Conservation (phyloP, 2,113 vertebrate species). For the Helogale parvula region DNA sequence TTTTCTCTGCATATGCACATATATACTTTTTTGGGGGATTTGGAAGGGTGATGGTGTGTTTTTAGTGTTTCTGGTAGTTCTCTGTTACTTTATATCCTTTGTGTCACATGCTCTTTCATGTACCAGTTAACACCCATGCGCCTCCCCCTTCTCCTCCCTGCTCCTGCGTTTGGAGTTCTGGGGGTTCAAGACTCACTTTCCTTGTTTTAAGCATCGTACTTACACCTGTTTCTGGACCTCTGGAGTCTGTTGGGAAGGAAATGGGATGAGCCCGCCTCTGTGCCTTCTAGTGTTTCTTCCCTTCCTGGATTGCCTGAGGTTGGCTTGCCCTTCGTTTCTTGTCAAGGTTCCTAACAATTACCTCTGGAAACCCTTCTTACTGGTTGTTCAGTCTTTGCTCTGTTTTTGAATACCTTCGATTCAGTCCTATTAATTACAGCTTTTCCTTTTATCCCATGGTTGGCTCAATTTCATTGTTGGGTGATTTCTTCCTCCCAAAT, state of each 20-base stretch:
- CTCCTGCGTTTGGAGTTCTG: not conserved
- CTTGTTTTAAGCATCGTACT: not conserved
- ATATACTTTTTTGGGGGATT: not conserved
- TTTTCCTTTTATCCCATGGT: not conserved
- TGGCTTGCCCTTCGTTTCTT: constrained; percentile 19
- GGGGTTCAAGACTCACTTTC: not conserved
- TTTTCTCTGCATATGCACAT: not conserved
- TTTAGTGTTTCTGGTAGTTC: not conserved
- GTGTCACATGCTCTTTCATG: not conserved
- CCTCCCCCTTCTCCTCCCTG: not conserved
- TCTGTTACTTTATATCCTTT: not conserved
- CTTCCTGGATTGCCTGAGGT: not conserved
- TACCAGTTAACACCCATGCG: not conserved
- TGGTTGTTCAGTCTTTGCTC: not conserved
- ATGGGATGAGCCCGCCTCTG: not conserved
- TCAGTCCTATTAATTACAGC: not conserved
- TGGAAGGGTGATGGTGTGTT: not conserved
- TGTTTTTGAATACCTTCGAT: not conserved
- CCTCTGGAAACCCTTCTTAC: not conserved
- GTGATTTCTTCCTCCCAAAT: not conserved
- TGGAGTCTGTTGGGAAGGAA: not conserved
- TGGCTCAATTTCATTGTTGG: not conserved
- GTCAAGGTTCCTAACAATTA: not conserved
- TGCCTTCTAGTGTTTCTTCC: not conserved
- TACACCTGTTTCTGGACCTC: not conserved